Evolutionary conservation across 1,140 invertebrate genomes (phyloP).

Genomic region (Elymnias hypermnestra): DNA sequence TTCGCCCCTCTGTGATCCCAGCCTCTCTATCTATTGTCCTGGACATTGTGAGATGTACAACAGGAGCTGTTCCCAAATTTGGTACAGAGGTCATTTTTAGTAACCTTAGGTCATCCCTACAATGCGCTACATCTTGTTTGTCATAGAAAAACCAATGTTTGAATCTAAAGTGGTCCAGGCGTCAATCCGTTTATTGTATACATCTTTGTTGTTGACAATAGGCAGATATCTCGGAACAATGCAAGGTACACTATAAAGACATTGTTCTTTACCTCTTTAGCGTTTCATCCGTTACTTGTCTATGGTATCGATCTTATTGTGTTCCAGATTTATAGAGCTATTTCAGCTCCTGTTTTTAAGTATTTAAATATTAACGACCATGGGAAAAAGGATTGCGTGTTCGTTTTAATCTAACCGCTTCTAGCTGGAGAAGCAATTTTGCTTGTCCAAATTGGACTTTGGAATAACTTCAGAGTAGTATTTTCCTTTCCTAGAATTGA

Average conservation of each 20-base stretch:
- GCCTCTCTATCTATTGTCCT: constrained; percentile 52
- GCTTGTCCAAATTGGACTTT: constrained; percentile 15
- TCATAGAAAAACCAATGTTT: constrained; percentile 61
- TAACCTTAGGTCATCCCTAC: constrained; percentile 58
- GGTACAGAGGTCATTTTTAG: constrained; percentile 56
- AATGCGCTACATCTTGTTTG: constrained; percentile 49
- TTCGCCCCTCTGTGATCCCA: constrained; percentile 61
- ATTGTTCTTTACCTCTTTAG: constrained; percentile 58
- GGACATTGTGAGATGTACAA: constrained; percentile 40
- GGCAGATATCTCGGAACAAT: constrained; percentile 46
- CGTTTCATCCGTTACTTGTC: constrained; percentile 52
- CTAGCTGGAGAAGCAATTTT: constrained; percentile 18
- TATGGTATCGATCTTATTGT: constrained; percentile 65
- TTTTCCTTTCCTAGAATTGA: constrained; percentile 12
- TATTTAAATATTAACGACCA: constrained; percentile 58
- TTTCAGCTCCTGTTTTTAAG: constrained; percentile 43
- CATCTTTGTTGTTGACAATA: constrained; percentile 24
- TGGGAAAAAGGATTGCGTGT: constrained; percentile 47
- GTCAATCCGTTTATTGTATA: constrained; percentile 20
- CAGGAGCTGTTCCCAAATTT: constrained; percentile 39
- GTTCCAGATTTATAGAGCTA: constrained; percentile 52
- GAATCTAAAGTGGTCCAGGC: constrained; percentile 33
- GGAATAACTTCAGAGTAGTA: constrained; percentile 4
- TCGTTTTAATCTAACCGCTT: constrained; percentile 19
- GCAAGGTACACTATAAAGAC: constrained; percentile 37